Percentiles rank a stretch among this genome's conserved stretches.
These are phyloP conservation scores for Phymastichus coffea DNA, from an alignment of 1,140 invertebrate genomes.

Conservation along the genomic window DNA sequence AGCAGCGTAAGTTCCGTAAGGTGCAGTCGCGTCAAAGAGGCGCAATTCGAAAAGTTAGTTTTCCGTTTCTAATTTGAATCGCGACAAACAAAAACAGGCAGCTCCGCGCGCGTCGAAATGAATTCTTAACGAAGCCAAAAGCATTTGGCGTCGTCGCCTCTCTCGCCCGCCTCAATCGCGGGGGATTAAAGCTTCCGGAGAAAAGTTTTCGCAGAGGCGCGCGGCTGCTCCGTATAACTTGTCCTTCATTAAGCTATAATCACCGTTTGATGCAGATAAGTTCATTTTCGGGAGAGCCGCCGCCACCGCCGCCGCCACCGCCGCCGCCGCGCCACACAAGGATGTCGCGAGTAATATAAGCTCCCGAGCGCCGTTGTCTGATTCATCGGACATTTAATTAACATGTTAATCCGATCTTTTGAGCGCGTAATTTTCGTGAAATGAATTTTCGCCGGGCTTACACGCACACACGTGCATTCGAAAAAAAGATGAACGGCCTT, in stretches of 20 bases:
- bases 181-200: slow-evolving; percentile 40
- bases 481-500: no score
- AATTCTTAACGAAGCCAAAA: slow-evolving; percentile 41
- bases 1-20: no score
- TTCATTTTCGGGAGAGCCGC: slow-evolving; percentile 43
- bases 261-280: slow-evolving; percentile 48
- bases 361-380: slow-evolving; percentile 27
- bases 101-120: slow-evolving; percentile 33
- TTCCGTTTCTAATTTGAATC: no score
- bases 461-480: no score
- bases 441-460: slow-evolving; percentile 15
- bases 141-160: not conserved
- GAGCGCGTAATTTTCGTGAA: slow-evolving; percentile 21
- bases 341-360: slow-evolving; percentile 37
- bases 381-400: slow-evolving; percentile 47
- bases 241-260: slow-evolving; percentile 48
- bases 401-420: slow-evolving; percentile 44
- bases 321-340: slow-evolving; percentile 11
- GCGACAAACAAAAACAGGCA: no score
- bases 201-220: slow-evolving; percentile 32
- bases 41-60: no score
- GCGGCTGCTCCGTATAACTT: slow-evolving; percentile 40
- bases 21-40: no score
- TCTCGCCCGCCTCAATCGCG: slow-evolving; percentile 40
- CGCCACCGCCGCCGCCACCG: slow-evolving; percentile 20